Percentiles rank a stretch among this genome's conserved stretches.
Evolutionary conservation across 1,140 invertebrate genomes (phyloP).

Genomic region (Onthophagus taurus): DNA sequence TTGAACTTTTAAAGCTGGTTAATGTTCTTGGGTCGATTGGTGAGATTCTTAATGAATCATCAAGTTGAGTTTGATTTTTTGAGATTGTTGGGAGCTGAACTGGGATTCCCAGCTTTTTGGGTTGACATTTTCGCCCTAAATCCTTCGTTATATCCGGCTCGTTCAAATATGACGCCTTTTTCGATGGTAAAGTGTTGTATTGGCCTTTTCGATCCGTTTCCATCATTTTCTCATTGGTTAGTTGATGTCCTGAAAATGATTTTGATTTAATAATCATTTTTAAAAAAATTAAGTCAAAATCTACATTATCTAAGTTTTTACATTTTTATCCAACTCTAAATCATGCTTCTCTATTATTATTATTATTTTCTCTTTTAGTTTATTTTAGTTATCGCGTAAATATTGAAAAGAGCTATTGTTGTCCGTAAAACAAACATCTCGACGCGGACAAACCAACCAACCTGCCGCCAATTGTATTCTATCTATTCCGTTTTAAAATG

Average conservation of each 20-base stretch:
- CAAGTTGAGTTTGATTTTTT: conserved; percentile 13
- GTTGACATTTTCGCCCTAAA: conserved; percentile 20
- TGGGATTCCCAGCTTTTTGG: conserved; percentile 26
- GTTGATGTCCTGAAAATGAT: not conserved
- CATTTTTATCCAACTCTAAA: too few species aligned
- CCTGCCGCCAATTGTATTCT: too few species aligned
- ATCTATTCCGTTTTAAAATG: too few species aligned
- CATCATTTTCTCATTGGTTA: not conserved
- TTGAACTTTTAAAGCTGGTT: conserved; percentile 47
- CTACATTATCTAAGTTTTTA: too few species aligned
- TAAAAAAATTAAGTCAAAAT: too few species aligned
- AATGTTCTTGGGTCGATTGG: conserved; percentile 50
- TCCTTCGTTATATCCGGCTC: conserved; percentile 46
- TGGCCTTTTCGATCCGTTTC: conserved; percentile 8
- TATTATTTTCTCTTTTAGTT: too few species aligned
- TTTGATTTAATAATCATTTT: too few species aligned
- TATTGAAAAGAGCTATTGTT: too few species aligned
- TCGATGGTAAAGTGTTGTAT: conserved; percentile 33
- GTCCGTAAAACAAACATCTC: too few species aligned
- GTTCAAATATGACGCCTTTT: conserved; percentile 18
- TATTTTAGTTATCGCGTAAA: too few species aligned
- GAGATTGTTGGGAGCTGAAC: conserved; percentile 24
- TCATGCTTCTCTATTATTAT: too few species aligned
- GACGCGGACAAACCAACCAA: too few species aligned
- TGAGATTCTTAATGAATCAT: conserved; percentile 47